Evolutionary conservation across 92 coral and sea anemone species (phyloP).

Genomic region (Diadumene lineata): DNA sequence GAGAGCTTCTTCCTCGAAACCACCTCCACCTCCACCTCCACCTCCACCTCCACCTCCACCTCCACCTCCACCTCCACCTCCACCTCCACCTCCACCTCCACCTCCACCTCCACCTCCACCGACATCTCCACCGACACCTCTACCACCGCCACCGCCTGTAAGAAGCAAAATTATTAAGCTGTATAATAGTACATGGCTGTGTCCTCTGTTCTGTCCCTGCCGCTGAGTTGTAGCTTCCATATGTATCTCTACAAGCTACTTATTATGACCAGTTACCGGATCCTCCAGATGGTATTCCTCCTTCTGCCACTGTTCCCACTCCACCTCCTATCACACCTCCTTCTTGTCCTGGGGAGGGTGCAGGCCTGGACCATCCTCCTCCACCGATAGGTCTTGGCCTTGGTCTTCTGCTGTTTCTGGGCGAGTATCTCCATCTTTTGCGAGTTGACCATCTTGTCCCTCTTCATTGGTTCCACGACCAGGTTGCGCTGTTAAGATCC

Average conservation of each 20-base stretch:
- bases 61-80: neutral
- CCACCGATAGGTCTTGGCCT: neutral
- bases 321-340: neutral
- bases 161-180: too few species aligned
- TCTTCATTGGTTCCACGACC: slow-evolving; percentile 29
- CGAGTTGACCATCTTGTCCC: neutral
- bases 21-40: slow-evolving; percentile 1
- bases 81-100: neutral
- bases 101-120: neutral
- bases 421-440: slow-evolving; percentile 1
- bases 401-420: slow-evolving; percentile 22
- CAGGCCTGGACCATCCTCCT: neutral
- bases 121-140: neutral
- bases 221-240: too few species aligned
- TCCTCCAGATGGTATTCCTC: too few species aligned
- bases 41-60: neutral
- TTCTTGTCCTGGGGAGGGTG: neutral
- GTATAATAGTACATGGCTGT: too few species aligned
- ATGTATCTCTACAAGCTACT: too few species aligned
- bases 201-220: too few species aligned
- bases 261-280: too few species aligned
- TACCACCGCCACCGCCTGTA: neutral
- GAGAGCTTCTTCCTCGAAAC: slow-evolving; percentile 71
- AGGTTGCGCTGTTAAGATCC: neutral
- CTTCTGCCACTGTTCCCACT: too few species aligned